Percentiles rank a stretch among this genome's conserved stretches.
Evolutionary conservation across 2,797 vertebrate species (phyloP).

Genomic region (Chloroceryle inda): DNA sequence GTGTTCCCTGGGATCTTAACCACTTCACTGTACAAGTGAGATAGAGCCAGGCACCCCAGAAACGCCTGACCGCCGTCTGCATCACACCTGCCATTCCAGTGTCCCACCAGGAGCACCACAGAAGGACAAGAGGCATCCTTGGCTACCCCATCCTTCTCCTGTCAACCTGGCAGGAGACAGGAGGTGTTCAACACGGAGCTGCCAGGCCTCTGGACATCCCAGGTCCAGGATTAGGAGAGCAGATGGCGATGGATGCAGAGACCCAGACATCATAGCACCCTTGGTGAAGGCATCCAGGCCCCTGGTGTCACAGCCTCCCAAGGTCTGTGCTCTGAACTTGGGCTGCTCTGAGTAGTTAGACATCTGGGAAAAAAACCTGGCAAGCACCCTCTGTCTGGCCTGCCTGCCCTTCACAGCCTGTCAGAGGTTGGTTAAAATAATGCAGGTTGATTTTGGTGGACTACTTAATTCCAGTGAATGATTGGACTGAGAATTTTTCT

Average conservation of each 20-base stretch:
- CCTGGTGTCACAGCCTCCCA: fast-evolving
- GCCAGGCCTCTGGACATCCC: too few relatives aligned
- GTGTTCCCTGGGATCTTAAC: not conserved
- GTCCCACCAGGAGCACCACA: not conserved
- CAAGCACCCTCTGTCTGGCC: not conserved
- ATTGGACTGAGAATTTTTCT: not conserved
- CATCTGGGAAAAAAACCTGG: not conserved
- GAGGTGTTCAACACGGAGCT: fast-evolving
- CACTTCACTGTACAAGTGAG: not conserved
- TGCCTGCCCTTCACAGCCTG: not conserved
- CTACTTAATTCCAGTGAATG: not conserved
- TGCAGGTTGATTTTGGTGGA: not conserved
- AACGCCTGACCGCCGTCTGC: not conserved
- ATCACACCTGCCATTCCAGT: not conserved
- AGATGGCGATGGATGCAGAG: not conserved
- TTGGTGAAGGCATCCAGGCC: not conserved
- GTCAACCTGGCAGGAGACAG: not conserved
- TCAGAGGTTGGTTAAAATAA: not conserved
- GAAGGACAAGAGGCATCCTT: not conserved
- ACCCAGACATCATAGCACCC: not conserved
- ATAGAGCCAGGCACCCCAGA: not conserved
- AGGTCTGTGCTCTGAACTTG: not conserved
- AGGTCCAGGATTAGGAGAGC: not conserved
- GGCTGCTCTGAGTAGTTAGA: not conserved
- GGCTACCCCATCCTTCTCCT: not conserved